Base-by-base conservation (phyloP, 2,888 invertebrate species). In the Polymixis lichenea region DNA sequence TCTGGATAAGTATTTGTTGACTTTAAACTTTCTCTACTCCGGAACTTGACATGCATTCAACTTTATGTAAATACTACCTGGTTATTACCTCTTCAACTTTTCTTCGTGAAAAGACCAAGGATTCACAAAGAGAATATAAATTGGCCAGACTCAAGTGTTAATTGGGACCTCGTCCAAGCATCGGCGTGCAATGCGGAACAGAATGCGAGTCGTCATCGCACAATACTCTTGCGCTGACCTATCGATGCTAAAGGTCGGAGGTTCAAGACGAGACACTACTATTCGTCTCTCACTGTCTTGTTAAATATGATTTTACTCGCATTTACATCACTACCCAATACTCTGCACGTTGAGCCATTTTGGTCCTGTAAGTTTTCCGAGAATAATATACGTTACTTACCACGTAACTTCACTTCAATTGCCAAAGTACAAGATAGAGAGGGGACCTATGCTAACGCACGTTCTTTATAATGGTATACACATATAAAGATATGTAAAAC, bases 171-270 rank as follows among this genome's bases (percentile, higher is more conserved):
- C 51, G 56, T 69, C 58, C 60, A 53, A 62, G 53, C 60, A 71
- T n/a, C 15, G 61, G 60, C 64, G 75, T 62, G 80, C 82, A 86
- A 88, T 87, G 89, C 89, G 89, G 89, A 89, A 89, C 80, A 81
- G 65, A 84, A 76, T 80, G 72, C 79, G 56, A 83, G 78, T 80
- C 85, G 83, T 86, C 85, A 83, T 87, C 86, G 80, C 77, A 87
- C 83, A 86, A 80, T 82, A 85, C 86, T 83, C 85, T 49, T 69
- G 80, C 74, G 80, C 69, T 87, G 90, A 91, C 91, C 91, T 91
- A 90, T 91, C 74, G 82, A 61, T 56, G 75, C 19, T 77, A 90
- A 90, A 91, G 90, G 90, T 90, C 87, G 86, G 76, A 75, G 78
- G 88, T 88, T 87, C 85, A 83, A 68, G 60, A 56, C 56, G 13